Percentiles rank a stretch among this genome's conserved stretches.
These are phyloP conservation scores for Gallinago paraguaiae DNA, from an alignment of 2,113 vertebrate species.

Conservation along the genomic window DNA sequence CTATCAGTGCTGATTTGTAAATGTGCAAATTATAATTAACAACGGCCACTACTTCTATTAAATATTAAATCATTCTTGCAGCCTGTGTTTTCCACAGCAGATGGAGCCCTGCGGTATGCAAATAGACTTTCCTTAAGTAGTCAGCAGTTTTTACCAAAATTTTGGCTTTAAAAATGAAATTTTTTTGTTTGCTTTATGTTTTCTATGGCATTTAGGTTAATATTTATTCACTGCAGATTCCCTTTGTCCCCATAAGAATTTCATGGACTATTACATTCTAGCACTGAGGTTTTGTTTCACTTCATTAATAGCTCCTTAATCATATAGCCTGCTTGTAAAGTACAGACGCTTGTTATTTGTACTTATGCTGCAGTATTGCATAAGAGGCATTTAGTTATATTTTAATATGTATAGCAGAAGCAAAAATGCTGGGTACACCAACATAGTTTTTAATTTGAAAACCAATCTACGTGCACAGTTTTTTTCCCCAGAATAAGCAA, in stretches of 20 bases:
- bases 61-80: constrained; percentile 98
- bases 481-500: constrained; percentile 71
- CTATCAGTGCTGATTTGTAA: constrained; percentile 99
- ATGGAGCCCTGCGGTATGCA: constrained; percentile 94
- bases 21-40: constrained; percentile 99
- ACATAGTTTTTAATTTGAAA: constrained; percentile 81
- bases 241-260: constrained; percentile 81
- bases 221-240: constrained; percentile 90
- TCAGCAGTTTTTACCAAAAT: constrained; percentile 87
- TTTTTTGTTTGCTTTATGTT: constrained; percentile 78
- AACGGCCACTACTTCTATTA: constrained; percentile 94
- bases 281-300: constrained; percentile 82
- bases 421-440: constrained; percentile 63
- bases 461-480: constrained; percentile 71
- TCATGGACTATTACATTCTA: constrained; percentile 82
- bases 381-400: constrained; percentile 71
- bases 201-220: constrained; percentile 83
- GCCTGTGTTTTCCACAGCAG: constrained; percentile 89
- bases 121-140: constrained; percentile 85
- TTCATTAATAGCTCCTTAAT: constrained; percentile 89
- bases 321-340: constrained; percentile 79
- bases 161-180: constrained; percentile 79
- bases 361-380: constrained; percentile 77
- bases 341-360: constrained; percentile 78
- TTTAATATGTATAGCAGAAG: constrained; percentile 74